Base-by-base conservation (phyloP, 1,140 invertebrate species). In the Choristoneura fumiferana region DNA sequence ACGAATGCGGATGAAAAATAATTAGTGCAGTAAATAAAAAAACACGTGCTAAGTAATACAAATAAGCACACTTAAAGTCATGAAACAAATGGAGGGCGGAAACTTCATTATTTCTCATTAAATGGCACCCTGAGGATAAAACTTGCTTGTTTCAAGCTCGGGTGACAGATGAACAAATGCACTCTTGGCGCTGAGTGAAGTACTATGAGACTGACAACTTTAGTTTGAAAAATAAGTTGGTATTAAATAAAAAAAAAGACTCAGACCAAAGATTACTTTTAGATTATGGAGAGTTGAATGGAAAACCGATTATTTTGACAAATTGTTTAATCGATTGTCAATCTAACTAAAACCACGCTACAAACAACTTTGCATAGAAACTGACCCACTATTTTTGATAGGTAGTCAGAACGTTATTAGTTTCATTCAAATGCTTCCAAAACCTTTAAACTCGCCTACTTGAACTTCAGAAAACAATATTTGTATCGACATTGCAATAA, bases 81-180 rank as follows among this genome's bases (percentile, higher is more conserved):
- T 76, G 81, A 81, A 85, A 82, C 75, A 73, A 71, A 65, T 54
- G 67, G 64, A 68, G 81, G 73, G 71, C 69, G 70, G 70, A 54
- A 73, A 75, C 78, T 83, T 83, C 83, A 86, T 88, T 86, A 85
- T 61, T 86, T 81, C 72, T 86, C 77, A 84, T 87, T 87, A 86
- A 81, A 82, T 68, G 77, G 69, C 76, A 67, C 78, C 71, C 69
- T 71, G 71, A 75, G 76, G 76, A 82, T 85, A 76, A 73, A 82
- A 84, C 74, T 84, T 84, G 73, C 76, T 85, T 85, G 78, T 80
- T 82, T 73, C 77, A 81, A 75, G 72, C 40, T 68, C 70, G 64
- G 62, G 76, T 82, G 79, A 84, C 83, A 83, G 74, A 81, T 80
- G 76, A 65, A 76, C 69, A 73, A 75, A 74, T 78, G 72, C 67